A percentile compares a stretch with the other conserved stretches of the same genome.
Evolutionary conservation across 2,113 vertebrate species (phyloP).

Genomic region (Centropristis striata): DNA sequence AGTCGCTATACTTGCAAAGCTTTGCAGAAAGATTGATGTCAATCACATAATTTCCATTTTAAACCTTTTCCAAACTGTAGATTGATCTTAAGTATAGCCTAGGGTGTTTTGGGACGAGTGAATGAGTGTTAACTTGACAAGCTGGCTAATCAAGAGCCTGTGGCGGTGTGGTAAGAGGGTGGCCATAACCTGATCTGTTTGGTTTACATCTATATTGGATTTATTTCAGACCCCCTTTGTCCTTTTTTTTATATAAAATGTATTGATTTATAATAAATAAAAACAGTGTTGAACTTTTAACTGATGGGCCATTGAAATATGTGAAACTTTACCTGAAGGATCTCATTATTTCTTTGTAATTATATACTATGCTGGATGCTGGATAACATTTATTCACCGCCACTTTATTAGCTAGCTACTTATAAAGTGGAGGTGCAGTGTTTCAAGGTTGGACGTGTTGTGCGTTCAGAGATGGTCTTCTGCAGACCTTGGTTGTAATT

Average conservation of each 20-base stretch:
- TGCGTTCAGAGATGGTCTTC: no score
- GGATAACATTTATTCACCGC: no score
- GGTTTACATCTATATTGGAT: conserved; percentile 81
- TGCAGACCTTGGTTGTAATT: no score
- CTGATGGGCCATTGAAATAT: conserved; percentile 50
- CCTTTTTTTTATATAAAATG: conserved; percentile 86
- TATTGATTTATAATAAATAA: conserved; percentile 89
- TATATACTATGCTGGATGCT: no score
- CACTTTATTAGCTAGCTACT: no score
- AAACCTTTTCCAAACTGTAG: conserved; percentile 57
- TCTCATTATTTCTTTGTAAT: neutral
- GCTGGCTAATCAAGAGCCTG: conserved; percentile 60
- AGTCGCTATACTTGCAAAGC: conserved; percentile 69
- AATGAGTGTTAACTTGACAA: conserved; percentile 63
- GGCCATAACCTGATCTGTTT: conserved; percentile 73
- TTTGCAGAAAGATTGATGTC: conserved; percentile 75
- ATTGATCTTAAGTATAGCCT: conserved; percentile 53
- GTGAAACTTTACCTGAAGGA: neutral
- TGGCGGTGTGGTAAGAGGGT: conserved; percentile 58
- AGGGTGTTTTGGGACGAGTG: conserved; percentile 53
- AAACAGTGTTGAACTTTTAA: conserved; percentile 84
- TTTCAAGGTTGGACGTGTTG: no score
- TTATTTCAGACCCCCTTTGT: conserved; percentile 79
- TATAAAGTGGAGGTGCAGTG: no score
- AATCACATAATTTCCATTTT: conserved; percentile 54